Evolutionary conservation across 2,113 vertebrate species (phyloP).

Genomic region (Hoplias malabaricus): DNA sequence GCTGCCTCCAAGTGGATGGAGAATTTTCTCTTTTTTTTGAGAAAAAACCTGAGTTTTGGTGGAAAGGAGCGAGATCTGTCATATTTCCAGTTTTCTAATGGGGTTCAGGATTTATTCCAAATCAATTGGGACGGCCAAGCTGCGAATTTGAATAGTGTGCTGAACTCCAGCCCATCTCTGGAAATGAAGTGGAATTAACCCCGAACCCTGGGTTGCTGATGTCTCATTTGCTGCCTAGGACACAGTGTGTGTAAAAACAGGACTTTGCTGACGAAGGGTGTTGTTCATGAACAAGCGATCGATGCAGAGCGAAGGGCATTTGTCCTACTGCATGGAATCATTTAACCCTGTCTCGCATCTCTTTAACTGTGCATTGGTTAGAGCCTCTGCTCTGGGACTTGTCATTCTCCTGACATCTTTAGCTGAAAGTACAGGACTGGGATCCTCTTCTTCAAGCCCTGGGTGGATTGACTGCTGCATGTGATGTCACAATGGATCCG

Average conservation of each 20-base stretch:
- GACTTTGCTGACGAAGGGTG: constrained; percentile 74
- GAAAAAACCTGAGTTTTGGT: too few species aligned
- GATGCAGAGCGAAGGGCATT: constrained; percentile 61
- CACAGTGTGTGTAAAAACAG: constrained; percentile 67
- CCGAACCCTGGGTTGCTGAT: constrained; percentile 46
- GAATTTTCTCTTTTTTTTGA: too few species aligned
- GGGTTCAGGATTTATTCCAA: neutral
- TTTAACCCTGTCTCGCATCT: constrained; percentile 55
- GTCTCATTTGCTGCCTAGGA: constrained; percentile 66
- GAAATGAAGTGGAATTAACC: constrained; percentile 32
- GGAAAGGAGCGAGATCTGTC: neutral
- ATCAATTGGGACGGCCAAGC: neutral
- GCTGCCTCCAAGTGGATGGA: too few species aligned
- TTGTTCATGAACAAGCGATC: constrained; percentile 67
- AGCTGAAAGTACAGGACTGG: neutral
- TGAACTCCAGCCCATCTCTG: constrained; percentile 25
- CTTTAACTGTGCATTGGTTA: constrained; percentile 37
- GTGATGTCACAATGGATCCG: neutral
- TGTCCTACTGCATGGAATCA: constrained; percentile 60
- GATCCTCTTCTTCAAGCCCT: neutral
- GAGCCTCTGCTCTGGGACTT: neutral
- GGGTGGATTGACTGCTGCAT: too few species aligned
- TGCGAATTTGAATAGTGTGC: constrained; percentile 16
- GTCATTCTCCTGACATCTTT: constrained; percentile 7
- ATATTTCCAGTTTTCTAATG: neutral